These are phyloP conservation scores for Protosalanx chinensis DNA, from an alignment of 2,797 vertebrate genomes.

Conservation along the genomic window DNA sequence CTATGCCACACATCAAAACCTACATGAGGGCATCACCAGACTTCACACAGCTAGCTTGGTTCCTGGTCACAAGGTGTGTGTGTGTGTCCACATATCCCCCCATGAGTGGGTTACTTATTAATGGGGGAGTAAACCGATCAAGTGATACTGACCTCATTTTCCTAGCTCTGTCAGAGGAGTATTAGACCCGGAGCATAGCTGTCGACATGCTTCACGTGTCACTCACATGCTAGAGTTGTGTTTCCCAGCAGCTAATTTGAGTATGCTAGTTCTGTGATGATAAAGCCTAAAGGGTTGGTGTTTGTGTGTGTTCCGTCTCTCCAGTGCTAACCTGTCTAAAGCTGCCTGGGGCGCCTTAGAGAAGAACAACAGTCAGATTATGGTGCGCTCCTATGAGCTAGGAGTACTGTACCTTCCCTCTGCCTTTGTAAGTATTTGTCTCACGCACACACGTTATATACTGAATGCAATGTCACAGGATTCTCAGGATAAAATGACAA, in stretches of 20 bases:
- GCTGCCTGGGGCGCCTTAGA: slow-evolving; percentile 95
- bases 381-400: slow-evolving; percentile 96
- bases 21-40: slow-evolving; percentile 90
- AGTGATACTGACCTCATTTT: neutral
- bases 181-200: too few relatives aligned
- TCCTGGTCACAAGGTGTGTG: slow-evolving; percentile 89
- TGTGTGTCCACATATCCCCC: neutral
- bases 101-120: too few relatives aligned
- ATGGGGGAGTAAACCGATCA: neutral
- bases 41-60: slow-evolving; percentile 88
- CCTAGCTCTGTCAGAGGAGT: too few relatives aligned
- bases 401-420: slow-evolving; percentile 92
- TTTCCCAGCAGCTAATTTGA: slow-evolving; percentile 28
- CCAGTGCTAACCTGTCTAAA: slow-evolving; percentile 94
- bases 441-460: slow-evolving; percentile 1
- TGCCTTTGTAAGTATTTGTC: slow-evolving; percentile 83
- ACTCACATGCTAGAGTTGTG: neutral
- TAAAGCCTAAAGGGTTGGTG: neutral
- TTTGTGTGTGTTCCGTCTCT: slow-evolving; percentile 13
- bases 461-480: neutral
- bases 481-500: neutral
- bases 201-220: too few relatives aligned
- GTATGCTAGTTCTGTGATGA: neutral
- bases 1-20: slow-evolving; percentile 97
- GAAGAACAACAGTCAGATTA: slow-evolving; percentile 89